A percentile compares a stretch with the other conserved stretches of the same genome.
These are phyloP conservation scores for Trypoxylus dichotomus DNA, from an alignment of 1,140 invertebrate species.

Conservation along the genomic window DNA sequence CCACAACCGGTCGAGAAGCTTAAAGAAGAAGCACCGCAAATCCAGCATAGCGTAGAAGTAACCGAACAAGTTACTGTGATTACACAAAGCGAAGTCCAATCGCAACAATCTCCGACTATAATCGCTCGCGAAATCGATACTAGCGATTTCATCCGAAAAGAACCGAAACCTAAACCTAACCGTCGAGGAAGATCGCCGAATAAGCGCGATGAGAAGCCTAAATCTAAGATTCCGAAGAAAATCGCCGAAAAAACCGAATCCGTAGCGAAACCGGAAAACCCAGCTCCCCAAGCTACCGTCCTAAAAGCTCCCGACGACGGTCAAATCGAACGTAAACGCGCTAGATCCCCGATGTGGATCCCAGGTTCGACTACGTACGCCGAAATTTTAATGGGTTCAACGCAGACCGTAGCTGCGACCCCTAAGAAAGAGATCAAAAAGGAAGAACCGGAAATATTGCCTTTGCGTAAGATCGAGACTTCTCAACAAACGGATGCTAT, in stretches of 20 bases:
- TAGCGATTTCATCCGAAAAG: conserved; percentile 28
- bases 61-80: background rate
- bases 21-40: background rate
- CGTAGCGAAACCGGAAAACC: background rate
- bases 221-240: conserved; percentile 33
- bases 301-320: conserved; percentile 1
- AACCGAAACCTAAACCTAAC: conserved; percentile 50
- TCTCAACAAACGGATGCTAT: background rate
- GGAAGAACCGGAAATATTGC: background rate
- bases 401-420: background rate
- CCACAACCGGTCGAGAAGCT: background rate
- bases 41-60: background rate
- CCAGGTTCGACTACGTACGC: conserved; percentile 75
- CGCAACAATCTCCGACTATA: background rate
- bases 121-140: conserved; percentile 8
- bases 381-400: conserved; percentile 68
- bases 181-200: conserved; percentile 52
- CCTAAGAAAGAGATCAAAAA: conserved; percentile 6
- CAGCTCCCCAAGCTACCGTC: background rate
- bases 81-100: background rate
- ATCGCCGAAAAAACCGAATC: background rate
- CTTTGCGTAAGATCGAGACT: background rate
- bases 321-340: conserved; percentile 55
- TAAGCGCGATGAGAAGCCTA: conserved; percentile 41
- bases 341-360: conserved; percentile 71